Base-by-base conservation (phyloP, 1,140 invertebrate species). In the Nilaparvata lugens region DNA sequence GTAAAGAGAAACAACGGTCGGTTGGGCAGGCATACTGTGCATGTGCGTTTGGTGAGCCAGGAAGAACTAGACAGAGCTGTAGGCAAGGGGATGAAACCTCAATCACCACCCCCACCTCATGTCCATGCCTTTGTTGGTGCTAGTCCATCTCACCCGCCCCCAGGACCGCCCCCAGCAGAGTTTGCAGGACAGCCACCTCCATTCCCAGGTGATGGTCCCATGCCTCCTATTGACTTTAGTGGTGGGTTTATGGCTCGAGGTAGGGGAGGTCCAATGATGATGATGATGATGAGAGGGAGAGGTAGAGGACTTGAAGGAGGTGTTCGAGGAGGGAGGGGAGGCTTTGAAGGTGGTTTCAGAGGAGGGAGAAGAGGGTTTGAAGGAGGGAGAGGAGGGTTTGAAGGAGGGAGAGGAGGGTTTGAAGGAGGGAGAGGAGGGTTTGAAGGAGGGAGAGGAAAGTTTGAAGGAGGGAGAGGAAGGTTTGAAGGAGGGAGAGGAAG, bases 1-100 rank as follows among this genome's bases (percentile, higher is more conserved):
- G 64, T 67, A 0, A 73, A 78, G 0, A 91, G 90, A 68, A 84
- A 93, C 69, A 83, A 84, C 0, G 66, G 80, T 0, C 78, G 79
- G 16, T 74, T 91, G 5, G 87, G 84, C 0, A 79, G 79, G 2
- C 80, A 81, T 54, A 74, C 79, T 0, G 75, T 94, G 1, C 79
- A 77, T 0, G 80, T 95, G 0, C 78, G 82, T 31, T 64, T 85
- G 0, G 82, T 93, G 2, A 80, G 86, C 2, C 69, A 75, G 13
- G 81, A 87, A 62, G 83, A 83, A 76, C 52, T 76, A 18, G 73
- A 35, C 9, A 35, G 75, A 23, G 74, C 71, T 1, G 63, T 79
- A 0, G 74, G 72, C 1, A 65, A 74, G 56, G 65, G 60, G 11
- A 52, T 62, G 40, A 48, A 55, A 38, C 61, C 18, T n/a, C 28